Conservation (phyloP, 2,113 vertebrate genomes). For the Edolisoma coerulescens region DNA sequence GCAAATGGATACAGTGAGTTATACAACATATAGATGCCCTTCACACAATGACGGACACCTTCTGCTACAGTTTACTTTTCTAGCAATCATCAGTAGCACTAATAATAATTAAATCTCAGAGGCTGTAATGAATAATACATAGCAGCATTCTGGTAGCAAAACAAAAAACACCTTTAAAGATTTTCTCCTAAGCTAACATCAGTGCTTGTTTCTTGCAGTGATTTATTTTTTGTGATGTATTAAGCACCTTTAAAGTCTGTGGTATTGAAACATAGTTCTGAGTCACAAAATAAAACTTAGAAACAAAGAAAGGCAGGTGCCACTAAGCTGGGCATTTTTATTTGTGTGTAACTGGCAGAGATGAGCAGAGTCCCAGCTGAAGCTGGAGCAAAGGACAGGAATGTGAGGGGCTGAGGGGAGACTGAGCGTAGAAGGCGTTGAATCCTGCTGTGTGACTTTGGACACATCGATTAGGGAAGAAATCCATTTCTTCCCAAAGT, state of each 20-base stretch:
- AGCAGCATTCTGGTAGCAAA: constrained; percentile 45
- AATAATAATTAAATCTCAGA: constrained; percentile 67
- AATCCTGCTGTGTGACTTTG: neutral
- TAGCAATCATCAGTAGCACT: constrained; percentile 61
- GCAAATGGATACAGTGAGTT: constrained; percentile 9
- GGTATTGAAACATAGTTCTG: neutral
- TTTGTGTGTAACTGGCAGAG: neutral
- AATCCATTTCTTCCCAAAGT: neutral
- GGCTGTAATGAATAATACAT: constrained; percentile 67
- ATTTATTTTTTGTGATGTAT: constrained; percentile 10
- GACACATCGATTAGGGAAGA: neutral
- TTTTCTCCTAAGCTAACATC: constrained; percentile 49
- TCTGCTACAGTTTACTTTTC: constrained; percentile 50
- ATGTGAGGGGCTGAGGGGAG: neutral
- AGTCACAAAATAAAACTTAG: neutral
- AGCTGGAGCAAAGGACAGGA: neutral
- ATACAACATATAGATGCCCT: constrained; percentile 47
- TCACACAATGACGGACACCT: constrained; percentile 60
- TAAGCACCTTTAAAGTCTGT: constrained; percentile 45
- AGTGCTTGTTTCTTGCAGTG: neutral
- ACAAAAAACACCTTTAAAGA: constrained; percentile 52
- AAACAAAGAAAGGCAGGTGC: neutral
- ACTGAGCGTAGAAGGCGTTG: neutral
- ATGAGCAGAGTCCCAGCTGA: neutral
- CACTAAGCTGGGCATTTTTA: neutral